Evolutionary conservation across 2,113 vertebrate species (phyloP).

Genomic region (Ahaetulla prasina): DNA sequence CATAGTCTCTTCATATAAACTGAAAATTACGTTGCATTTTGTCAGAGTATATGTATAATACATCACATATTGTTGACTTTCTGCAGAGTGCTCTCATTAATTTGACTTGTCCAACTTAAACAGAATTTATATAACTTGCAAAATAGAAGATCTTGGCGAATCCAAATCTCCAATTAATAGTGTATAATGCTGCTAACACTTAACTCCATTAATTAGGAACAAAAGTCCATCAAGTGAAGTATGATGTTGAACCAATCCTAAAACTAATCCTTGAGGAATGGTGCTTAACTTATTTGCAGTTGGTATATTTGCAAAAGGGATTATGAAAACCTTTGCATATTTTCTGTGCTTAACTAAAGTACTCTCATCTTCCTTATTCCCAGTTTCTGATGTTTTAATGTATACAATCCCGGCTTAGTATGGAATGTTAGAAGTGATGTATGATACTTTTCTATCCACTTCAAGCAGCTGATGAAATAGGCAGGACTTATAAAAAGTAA

Average conservation of each 20-base stretch:
- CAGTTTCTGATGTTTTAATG: neutral
- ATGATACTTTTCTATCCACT: neutral
- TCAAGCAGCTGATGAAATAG: neutral
- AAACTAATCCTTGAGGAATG: neutral
- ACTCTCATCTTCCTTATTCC: neutral
- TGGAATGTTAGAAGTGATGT: neutral
- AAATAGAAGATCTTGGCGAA: neutral
- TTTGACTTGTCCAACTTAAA: conserved; percentile 12
- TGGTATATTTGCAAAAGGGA: neutral
- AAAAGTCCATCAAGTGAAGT: neutral
- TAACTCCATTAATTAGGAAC: neutral
- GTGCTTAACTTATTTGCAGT: conserved; percentile 1
- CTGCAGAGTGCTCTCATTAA: conserved; percentile 10
- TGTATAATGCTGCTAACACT: accelerated
- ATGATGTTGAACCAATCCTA: neutral
- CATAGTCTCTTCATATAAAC: neutral
- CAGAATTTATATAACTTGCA: conserved; percentile 1
- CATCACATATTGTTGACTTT: neutral
- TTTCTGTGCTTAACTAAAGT: neutral
- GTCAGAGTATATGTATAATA: neutral
- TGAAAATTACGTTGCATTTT: neutral
- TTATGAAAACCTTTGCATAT: neutral
- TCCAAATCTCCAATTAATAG: neutral
- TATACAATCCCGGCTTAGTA: neutral
- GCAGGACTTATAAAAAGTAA: neutral